Evolutionary conservation across 2,113 vertebrate genomes (phyloP).

Genomic region (Aptenodytes forsteri): DNA sequence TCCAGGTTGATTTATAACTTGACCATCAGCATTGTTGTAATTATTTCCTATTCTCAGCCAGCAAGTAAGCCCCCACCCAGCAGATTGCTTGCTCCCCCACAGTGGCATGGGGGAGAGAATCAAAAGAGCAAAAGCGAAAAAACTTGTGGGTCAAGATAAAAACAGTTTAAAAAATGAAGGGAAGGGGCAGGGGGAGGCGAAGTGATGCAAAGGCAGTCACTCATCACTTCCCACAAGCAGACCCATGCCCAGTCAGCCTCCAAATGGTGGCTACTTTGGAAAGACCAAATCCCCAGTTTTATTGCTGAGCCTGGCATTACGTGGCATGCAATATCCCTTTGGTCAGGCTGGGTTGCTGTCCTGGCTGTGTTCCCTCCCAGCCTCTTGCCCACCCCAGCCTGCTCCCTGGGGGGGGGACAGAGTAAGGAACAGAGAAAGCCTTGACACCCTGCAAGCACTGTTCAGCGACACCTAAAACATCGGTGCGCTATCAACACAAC

Average conservation of each 20-base stretch:
- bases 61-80: background rate
- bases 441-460: background rate
- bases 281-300: too few relatives aligned
- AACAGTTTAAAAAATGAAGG: background rate
- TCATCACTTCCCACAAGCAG: background rate
- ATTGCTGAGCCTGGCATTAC: background rate
- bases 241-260: background rate
- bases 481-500: background rate
- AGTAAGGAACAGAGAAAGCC: background rate
- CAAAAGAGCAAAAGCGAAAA: background rate
- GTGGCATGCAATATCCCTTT: fast-evolving
- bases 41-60: background rate
- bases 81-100: background rate
- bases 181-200: background rate
- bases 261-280: background rate
- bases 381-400: background rate
- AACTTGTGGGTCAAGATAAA: background rate
- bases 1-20: background rate
- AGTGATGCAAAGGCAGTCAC: background rate
- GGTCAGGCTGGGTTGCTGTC: background rate
- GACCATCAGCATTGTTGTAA: background rate
- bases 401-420: fast-evolving
- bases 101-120: background rate
- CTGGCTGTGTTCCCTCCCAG: background rate
- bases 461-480: background rate